Conservation (phyloP, 2,797 vertebrate genomes). For the Graptemys geographica region DNA sequence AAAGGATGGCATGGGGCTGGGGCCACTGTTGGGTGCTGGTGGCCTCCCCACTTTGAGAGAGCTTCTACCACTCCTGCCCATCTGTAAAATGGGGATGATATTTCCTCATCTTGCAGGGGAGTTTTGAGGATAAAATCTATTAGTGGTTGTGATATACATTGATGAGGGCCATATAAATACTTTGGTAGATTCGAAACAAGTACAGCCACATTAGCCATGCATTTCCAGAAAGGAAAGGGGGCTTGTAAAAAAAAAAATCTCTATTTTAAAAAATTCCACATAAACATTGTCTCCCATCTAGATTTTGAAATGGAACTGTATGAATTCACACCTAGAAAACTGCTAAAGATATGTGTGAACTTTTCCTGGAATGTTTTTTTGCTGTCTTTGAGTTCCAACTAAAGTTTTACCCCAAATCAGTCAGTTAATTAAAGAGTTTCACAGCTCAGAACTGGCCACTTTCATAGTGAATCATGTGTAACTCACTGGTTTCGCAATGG, state of each 20-base stretch:
- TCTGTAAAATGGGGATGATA: background rate
- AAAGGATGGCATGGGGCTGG: too few species aligned
- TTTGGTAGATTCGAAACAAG: background rate
- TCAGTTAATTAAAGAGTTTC: constrained; percentile 40
- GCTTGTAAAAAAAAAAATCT: background rate
- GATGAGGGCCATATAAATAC: background rate
- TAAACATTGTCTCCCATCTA: background rate
- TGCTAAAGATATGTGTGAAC: constrained; percentile 37
- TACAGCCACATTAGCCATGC: background rate
- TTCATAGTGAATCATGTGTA: constrained; percentile 54
- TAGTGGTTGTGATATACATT: background rate
- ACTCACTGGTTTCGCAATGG: constrained; percentile 50
- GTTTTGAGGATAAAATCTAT: background rate
- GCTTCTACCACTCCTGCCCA: too few species aligned
- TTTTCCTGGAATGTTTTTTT: constrained; percentile 47
- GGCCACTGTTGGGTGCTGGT: too few species aligned
- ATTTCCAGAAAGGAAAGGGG: background rate
- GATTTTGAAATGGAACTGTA: background rate
- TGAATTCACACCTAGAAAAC: constrained; percentile 48
- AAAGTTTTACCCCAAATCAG: constrained; percentile 52
- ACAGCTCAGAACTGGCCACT: constrained; percentile 31
- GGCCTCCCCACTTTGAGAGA: too few species aligned
- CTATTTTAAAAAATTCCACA: background rate
- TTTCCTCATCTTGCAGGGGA: background rate
- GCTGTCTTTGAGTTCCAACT: constrained; percentile 45